Conservation (phyloP, 2,797 vertebrate species). For the Oreochromis mossambicus region DNA sequence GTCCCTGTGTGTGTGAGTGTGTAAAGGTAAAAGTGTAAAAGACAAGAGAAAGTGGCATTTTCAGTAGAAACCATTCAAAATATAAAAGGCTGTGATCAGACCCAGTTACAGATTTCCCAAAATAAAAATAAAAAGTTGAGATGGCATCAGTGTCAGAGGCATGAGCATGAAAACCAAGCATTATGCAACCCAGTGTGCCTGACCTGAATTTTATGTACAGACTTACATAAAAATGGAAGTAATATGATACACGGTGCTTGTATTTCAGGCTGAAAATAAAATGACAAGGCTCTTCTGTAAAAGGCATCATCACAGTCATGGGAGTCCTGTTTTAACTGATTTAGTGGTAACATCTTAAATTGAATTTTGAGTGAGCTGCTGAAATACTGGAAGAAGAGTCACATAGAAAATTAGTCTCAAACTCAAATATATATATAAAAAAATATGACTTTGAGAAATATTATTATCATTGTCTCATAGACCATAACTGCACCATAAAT, state of each 20-base stretch:
- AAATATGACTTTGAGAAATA: not conserved
- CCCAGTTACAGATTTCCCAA: not conserved
- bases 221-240: not conserved
- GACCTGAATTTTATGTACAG: not conserved
- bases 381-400: not conserved
- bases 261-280: not conserved
- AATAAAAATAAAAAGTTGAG: not conserved
- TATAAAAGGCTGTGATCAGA: slow-evolving; percentile 9
- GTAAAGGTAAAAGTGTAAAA: not conserved
- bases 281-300: not conserved
- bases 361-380: not conserved
- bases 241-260: not conserved
- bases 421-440: not conserved
- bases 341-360: not conserved
- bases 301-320: not conserved
- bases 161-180: not conserved
- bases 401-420: not conserved
- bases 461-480: not conserved
- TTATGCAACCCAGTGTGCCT: not conserved
- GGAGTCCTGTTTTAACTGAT: not conserved
- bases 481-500: not conserved
- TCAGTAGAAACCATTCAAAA: not conserved
- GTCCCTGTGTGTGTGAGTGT: not conserved
- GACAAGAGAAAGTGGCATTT: not conserved
- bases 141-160: not conserved